Evolutionary conservation across 2,888 invertebrate genomes (phyloP).

Genomic region (Epinotia ramella): DNA sequence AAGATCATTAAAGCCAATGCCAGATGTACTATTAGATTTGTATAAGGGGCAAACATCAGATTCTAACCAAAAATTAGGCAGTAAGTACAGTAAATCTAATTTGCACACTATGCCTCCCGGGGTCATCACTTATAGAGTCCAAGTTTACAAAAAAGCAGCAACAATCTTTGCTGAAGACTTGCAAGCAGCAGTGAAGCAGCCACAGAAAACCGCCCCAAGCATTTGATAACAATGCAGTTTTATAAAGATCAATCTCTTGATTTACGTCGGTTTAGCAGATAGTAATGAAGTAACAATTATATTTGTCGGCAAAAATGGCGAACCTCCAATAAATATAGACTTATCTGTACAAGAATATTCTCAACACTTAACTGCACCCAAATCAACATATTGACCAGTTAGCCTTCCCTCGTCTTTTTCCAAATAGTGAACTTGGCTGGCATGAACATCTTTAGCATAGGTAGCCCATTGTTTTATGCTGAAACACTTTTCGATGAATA

Average conservation of each 20-base stretch:
- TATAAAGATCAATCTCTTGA: conserved; percentile 47
- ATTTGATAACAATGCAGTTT: conserved; percentile 48
- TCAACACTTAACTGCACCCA: conserved; percentile 48
- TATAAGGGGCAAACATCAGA: no score
- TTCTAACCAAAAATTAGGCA: no score
- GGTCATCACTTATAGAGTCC: no score
- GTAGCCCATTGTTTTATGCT: not conserved
- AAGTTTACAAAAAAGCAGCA: conserved; percentile 46
- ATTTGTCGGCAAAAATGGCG: conserved; percentile 48
- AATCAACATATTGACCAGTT: conserved; percentile 45
- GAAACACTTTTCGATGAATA: no score
- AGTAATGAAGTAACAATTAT: conserved; percentile 47
- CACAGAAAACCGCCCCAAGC: conserved; percentile 46
- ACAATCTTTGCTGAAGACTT: conserved; percentile 48
- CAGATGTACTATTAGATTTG: no score
- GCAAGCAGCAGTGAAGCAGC: no score
- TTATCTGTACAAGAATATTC: conserved; percentile 48
- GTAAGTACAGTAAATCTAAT: no score
- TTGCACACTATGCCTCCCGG: no score
- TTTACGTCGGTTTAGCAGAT: conserved; percentile 47
- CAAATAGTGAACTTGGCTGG: conserved; percentile 43
- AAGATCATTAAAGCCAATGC: no score
- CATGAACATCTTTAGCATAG: conserved; percentile 43
- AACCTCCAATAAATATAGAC: conserved; percentile 48
- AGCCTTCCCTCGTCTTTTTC: conserved; percentile 45